A percentile compares a stretch with the other conserved stretches of the same genome.
Conservation (phyloP, 1,140 invertebrate genomes). For the Liolophura sinensis region DNA sequence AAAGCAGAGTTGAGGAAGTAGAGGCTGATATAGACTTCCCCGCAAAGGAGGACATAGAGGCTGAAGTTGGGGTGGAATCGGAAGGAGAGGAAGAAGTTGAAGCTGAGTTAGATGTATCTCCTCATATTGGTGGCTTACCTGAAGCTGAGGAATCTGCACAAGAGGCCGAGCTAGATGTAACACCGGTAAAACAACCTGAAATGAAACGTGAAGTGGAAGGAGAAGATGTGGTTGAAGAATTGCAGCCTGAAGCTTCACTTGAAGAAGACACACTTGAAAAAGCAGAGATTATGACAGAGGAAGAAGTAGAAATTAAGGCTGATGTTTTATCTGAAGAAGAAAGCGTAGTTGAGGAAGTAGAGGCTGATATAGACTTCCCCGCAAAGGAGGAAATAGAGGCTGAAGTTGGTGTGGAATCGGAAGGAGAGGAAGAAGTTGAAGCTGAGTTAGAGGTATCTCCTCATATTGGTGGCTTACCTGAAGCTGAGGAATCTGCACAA, state of each 20-base stretch:
- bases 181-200: conserved; percentile 10
- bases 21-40: too few relatives aligned
- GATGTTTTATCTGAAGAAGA: neutral
- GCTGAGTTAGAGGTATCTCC: conserved; percentile 18
- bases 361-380: conserved; percentile 10
- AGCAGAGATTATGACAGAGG: too few relatives aligned
- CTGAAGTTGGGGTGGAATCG: neutral
- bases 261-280: too few relatives aligned
- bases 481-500: too few relatives aligned
- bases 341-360: conserved; percentile 11
- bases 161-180: conserved; percentile 8
- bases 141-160: conserved; percentile 6
- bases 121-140: conserved; percentile 7
- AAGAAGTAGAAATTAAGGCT: neutral
- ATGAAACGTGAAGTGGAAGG: conserved; percentile 18
- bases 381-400: conserved; percentile 13
- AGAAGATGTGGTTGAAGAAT: conserved; percentile 15
- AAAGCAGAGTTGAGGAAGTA: conserved; percentile 31
- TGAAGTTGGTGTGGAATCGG: conserved; percentile 16
- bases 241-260: conserved; percentile 11
- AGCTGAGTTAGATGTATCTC: conserved; percentile 19
- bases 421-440: conserved; percentile 25
- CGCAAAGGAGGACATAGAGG: neutral
- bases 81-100: conserved; percentile 3
- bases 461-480: neutral